Evolutionary conservation across 2,113 vertebrate genomes (phyloP).

Genomic region (Promerops cafer): DNA sequence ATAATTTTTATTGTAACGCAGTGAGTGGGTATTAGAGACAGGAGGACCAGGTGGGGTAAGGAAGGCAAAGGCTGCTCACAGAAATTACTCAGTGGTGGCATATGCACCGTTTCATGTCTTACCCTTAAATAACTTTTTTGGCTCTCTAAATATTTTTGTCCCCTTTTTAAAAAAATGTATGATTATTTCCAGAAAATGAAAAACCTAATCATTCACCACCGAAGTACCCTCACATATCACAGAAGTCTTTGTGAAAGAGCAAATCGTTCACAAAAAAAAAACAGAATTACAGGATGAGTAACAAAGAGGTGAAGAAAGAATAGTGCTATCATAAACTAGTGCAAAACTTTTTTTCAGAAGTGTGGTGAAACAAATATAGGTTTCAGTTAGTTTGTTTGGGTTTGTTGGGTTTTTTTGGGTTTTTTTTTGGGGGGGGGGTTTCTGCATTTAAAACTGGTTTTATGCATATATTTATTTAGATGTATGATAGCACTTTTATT

Average conservation of each 20-base stretch:
- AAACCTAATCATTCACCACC: background rate
- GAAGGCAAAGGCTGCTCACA: background rate
- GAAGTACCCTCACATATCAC: background rate
- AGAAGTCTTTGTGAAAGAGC: background rate
- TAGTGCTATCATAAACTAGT: background rate
- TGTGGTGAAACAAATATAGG: background rate
- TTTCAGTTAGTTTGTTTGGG: background rate
- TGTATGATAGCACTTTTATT: background rate
- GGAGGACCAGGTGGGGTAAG: background rate
- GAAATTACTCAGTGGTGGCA: background rate
- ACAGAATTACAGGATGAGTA: background rate
- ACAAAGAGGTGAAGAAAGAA: background rate
- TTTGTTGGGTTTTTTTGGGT: background rate
- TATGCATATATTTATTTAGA: background rate
- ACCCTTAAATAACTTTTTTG: background rate
- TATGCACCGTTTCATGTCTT: background rate
- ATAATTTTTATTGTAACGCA: background rate
- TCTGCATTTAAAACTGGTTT: background rate
- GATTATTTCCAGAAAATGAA: background rate
- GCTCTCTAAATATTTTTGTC: background rate
- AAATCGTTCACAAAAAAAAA: background rate
- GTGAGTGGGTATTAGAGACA: background rate
- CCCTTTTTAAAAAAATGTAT: background rate
- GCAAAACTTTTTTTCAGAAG: background rate
- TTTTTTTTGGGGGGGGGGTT: too few relatives aligned